phyloP scores from a whole-genome alignment of 2,797 vertebrate species.

The Amazona finschi region DNA sequence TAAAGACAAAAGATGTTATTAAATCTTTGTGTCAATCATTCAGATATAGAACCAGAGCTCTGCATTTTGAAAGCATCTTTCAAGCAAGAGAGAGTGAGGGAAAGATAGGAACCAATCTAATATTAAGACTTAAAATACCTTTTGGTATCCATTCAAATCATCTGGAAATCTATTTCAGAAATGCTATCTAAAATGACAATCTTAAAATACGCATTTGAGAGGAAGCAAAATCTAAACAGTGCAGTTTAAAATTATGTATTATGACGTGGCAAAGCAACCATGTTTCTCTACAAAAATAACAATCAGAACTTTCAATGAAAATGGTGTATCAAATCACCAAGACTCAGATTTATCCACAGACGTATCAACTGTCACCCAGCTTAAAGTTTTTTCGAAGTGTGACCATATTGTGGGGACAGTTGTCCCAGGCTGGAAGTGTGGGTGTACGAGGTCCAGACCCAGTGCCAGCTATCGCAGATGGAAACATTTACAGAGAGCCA shows the following conservation, averaged over 20 bases:
- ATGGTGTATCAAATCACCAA: background rate
- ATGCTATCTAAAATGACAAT: background rate
- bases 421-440: background rate
- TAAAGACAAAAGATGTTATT: constrained; percentile 66
- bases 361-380: background rate
- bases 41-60: background rate
- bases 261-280: background rate
- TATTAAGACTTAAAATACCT: constrained; percentile 19
- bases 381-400: background rate
- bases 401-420: background rate
- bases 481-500: background rate
- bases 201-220: background rate
- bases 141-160: constrained; percentile 18
- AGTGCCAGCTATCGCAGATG: background rate
- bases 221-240: background rate
- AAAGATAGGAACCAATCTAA: constrained; percentile 8
- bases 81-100: background rate
- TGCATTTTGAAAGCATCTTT: constrained; percentile 37
- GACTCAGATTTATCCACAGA: background rate
- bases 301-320: background rate
- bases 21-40: constrained; percentile 49
- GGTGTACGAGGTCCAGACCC: background rate
- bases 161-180: constrained; percentile 14
- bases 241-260: background rate
- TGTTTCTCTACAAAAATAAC: background rate